Base-by-base conservation (phyloP, 2,113 vertebrate species). In the Australoheros scitulus region DNA sequence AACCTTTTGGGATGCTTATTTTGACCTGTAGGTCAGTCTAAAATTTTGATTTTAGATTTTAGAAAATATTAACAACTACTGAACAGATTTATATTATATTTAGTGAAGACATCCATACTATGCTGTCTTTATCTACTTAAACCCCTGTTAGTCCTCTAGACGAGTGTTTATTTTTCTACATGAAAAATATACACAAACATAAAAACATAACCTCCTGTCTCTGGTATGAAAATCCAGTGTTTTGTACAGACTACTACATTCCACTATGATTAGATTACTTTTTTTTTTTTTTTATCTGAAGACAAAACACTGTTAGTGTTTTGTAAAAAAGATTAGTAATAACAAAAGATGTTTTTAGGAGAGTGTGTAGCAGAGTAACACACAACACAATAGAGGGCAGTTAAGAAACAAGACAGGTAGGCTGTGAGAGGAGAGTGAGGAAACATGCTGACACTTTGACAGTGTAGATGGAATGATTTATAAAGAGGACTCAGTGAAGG, bases 401-500 rank as follows among this genome's bases (percentile, higher is more conserved):
- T 18, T 0, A 11, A 61, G 29, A 77, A 24, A 55, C 24, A 38
- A 60, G 36, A 85, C 22, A 82, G 72, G 75, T 20, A 3, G 61
- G 56, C 32, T 24, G 32, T 6, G 60, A 76, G 52, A 55, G 29
- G 24, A 61, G 10, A 22, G 57, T 20, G 24, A 77, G 36, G 61
- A 34, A 68, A 83, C 38, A 43, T 43, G 60, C 38, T 78, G 88
- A 87, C 79, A 88, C 74, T 18, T 68, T 76, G 88, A 83, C 34
- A 57, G 65, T 76, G 59, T 60, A 43, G 76, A 86, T 77, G 76
- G 47, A 47, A 82, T 80, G 81, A 89, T 88, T 92, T 82, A 91
- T 88, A 87, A 85, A 87, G 63, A 72, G 43, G 29, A 88, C 61
- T 77, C 1, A 1, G 47, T 29, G 82, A 87, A 70, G 79, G 80